Base-by-base conservation (phyloP, 1,140 invertebrate genomes). In the Drosophila navojoa region DNA sequence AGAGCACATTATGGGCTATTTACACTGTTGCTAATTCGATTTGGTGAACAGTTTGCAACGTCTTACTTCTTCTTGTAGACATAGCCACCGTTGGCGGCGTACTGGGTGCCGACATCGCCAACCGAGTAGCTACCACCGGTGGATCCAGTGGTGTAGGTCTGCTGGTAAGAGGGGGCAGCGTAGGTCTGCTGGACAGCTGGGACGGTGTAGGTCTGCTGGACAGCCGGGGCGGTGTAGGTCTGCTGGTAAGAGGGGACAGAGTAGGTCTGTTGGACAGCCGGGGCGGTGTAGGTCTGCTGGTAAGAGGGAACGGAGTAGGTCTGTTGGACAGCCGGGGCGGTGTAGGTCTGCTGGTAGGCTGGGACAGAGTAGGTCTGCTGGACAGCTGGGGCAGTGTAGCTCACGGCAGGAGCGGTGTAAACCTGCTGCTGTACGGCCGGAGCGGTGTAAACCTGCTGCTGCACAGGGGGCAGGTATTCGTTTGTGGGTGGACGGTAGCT, bases 1-100 rank as follows among this genome's bases (percentile, higher is more conserved):
- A 15, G 50, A 63, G 49, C 50, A 81, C 42, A 29, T 58, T 29
- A 64, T 35, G 47, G 42, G 47, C 60, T 61, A 81, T 68, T 66
- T 72, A 81, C 82, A 77, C 13, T 19, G 32, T 19, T 62, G 25
- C 42, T 42, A 44, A 59, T 70, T 70, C 13, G 61, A 53, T 42
- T 45, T 25, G 44, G 25, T 71, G 79, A 75, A 63, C 71, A 77
- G 71, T 77, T 71, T 64, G 22, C 49, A 75, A 59, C 40, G 50
- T 42, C 71, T 77, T 84, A 87, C 84, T 87, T 91, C 81, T 67
- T 91, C 77, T 60, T 90, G 90, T 91, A 91, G 66, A 91, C 80
- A 40, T 91, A 91, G 67, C 90, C 90, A 32, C 90, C 90, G 59
- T 91, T 91, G 77, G 90, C 77, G 54, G 80, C 90, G 27, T 91